Evolutionary conservation across 2,113 vertebrate species (phyloP).

Genomic region (Apus apus): DNA sequence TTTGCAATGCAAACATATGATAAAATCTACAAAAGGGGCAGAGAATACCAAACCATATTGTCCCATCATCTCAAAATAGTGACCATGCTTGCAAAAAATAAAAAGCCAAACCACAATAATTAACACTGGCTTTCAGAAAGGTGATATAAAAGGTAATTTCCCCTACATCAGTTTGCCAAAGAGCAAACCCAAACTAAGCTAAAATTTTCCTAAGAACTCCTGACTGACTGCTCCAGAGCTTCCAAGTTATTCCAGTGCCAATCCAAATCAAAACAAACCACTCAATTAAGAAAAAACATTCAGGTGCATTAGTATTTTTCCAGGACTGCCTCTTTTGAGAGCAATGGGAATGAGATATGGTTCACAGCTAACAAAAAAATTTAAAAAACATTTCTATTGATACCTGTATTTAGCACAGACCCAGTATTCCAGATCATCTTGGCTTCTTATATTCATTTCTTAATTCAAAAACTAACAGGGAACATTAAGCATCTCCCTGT

Average conservation of each 20-base stretch:
- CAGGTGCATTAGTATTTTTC: background rate
- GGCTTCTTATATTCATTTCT: background rate
- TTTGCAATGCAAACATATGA: background rate
- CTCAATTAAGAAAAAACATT: background rate
- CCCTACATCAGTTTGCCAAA: background rate
- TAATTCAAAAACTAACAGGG: background rate
- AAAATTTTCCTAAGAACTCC: background rate
- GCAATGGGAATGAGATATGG: background rate
- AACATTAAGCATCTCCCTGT: background rate
- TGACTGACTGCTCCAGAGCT: background rate
- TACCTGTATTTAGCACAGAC: background rate
- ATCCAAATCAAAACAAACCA: background rate
- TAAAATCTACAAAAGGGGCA: background rate
- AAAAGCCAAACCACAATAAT: background rate
- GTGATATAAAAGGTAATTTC: background rate
- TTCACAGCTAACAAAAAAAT: background rate
- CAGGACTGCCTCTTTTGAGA: background rate
- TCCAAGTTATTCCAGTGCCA: conserved; percentile 1
- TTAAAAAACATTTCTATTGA: background rate
- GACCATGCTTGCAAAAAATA: background rate
- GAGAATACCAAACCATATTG: background rate
- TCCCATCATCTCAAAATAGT: background rate
- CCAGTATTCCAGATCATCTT: background rate
- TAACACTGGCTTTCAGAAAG: background rate
- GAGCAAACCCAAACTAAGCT: background rate